phyloP scores from a whole-genome alignment of 2,797 vertebrate genomes.

The Octomys mimax region DNA sequence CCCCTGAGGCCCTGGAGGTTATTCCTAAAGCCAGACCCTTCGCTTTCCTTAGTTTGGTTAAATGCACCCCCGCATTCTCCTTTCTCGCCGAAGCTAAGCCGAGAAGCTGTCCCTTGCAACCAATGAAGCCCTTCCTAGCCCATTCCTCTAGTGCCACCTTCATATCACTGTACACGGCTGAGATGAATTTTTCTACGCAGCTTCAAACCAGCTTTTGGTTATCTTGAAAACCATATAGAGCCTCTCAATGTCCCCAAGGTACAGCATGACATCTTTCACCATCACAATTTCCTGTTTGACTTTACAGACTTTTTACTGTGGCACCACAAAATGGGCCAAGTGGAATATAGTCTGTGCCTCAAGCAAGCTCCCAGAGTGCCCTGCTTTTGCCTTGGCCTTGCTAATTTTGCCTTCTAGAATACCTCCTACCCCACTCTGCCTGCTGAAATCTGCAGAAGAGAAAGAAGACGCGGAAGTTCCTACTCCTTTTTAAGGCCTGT shows the following conservation, averaged over 20 bases:
- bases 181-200: conserved; percentile 3
- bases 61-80: background rate
- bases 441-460: background rate
- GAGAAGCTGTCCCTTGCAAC: background rate
- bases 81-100: background rate
- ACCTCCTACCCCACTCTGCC: background rate
- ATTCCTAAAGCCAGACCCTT: background rate
- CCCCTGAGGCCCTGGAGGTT: background rate
- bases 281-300: background rate
- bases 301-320: background rate
- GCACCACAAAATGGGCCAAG: background rate
- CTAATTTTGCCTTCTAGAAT: background rate
- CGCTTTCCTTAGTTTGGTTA: background rate
- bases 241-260: background rate
- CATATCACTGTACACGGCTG: background rate
- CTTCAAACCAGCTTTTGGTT: background rate
- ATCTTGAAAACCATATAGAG: background rate
- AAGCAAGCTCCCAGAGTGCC: background rate
- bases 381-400: background rate
- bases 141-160: background rate
- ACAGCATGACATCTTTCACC: background rate
- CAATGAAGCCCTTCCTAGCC: background rate
- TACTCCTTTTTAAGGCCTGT: background rate
- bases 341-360: background rate
- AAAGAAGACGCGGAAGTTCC: background rate